Percentiles rank a stretch among this genome's conserved stretches.
phyloP scores from a whole-genome alignment of 2,797 vertebrate genomes.

The Leptoclinus maculatus region DNA sequence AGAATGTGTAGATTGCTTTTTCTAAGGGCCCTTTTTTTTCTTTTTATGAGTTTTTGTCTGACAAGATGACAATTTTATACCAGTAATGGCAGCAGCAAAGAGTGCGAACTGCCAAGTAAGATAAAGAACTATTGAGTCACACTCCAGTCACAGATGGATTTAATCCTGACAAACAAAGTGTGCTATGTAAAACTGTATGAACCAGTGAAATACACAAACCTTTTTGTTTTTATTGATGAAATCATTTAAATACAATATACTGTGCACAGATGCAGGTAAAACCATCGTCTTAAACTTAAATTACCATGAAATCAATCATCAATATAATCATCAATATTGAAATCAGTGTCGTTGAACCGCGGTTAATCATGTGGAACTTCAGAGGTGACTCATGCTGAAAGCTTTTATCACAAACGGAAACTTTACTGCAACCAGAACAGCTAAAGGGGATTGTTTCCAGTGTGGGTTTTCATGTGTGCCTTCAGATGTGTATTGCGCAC shows the following conservation, averaged over 20 bases:
- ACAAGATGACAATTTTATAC: background rate
- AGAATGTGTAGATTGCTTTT: background rate
- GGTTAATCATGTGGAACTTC: too few species aligned
- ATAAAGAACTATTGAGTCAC: background rate
- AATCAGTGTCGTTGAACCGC: background rate
- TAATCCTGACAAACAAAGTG: background rate
- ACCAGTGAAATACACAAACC: background rate
- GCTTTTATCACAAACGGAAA: too few species aligned
- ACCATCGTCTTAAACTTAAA: background rate
- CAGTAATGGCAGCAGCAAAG: background rate
- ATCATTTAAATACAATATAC: background rate
- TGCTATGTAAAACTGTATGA: background rate
- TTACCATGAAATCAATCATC: background rate
- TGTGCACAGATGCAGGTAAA: background rate
- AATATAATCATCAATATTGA: background rate
- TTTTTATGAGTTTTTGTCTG: background rate
- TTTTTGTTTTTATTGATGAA: conserved; percentile 11
- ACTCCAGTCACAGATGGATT: background rate
- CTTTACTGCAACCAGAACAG: too few species aligned
- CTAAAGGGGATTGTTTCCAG: too few species aligned
- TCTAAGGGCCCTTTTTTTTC: background rate
- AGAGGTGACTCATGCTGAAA: too few species aligned
- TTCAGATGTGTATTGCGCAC: too few species aligned
- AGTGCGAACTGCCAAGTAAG: background rate
- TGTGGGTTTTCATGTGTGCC: too few species aligned